phyloP scores from a whole-genome alignment of 1,140 invertebrate genomes.

The Tetragnatha versicolor region DNA sequence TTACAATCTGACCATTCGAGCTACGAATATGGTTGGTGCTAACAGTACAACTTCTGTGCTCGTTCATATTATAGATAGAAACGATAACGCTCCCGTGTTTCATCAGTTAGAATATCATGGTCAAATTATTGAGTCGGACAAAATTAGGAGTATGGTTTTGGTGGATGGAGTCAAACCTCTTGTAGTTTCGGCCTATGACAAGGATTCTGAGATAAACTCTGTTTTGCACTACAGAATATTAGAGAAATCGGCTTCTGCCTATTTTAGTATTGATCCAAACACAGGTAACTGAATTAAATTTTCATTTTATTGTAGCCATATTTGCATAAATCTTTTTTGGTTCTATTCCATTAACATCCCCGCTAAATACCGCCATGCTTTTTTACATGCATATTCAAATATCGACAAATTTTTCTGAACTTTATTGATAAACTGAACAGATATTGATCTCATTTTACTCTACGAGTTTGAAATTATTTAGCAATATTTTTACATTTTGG shows the following conservation, averaged over 20 bases:
- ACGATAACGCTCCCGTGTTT: conserved; percentile 88
- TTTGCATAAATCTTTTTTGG: too few relatives aligned
- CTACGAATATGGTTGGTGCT: conserved; percentile 81
- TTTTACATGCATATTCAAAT: too few relatives aligned
- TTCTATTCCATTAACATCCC: too few relatives aligned
- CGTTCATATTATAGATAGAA: conserved; percentile 67
- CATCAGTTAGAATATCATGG: conserved; percentile 74
- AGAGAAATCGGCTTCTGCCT: conserved; percentile 74
- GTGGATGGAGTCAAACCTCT: conserved; percentile 72
- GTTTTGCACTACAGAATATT: conserved; percentile 85
- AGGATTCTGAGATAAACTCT: conserved; percentile 82
- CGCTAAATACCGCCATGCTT: too few relatives aligned
- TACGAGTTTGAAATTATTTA: too few relatives aligned
- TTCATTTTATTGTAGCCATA: too few relatives aligned
- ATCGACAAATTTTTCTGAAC: too few relatives aligned
- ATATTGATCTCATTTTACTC: too few relatives aligned
- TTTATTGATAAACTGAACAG: too few relatives aligned
- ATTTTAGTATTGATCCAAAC: conserved; percentile 85
- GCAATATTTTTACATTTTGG: too few relatives aligned
- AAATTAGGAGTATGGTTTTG: conserved; percentile 75
- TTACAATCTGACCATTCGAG: conserved; percentile 84
- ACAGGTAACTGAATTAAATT: conserved; percentile 71
- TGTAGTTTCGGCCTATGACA: conserved; percentile 79
- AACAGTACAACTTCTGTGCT: conserved; percentile 61
- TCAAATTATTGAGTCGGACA: conserved; percentile 75